These are phyloP conservation scores for Ispidina lecontei DNA, from an alignment of 2,797 vertebrate genomes.

Conservation along the genomic window DNA sequence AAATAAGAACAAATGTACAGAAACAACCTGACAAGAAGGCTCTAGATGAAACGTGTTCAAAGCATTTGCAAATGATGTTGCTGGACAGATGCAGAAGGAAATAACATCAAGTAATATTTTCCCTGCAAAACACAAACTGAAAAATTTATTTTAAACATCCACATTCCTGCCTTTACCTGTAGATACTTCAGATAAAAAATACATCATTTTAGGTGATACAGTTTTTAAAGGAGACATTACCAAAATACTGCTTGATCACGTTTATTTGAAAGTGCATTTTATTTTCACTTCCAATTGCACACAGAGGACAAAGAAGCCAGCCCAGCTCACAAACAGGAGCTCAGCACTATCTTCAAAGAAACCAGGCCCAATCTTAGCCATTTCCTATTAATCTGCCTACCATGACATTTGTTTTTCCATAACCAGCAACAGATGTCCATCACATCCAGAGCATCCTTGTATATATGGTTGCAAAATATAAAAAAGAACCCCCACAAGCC, in stretches of 20 bases:
- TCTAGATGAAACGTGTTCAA: conserved; percentile 48
- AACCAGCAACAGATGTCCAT: background rate
- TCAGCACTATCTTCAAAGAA: background rate
- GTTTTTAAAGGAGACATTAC: background rate
- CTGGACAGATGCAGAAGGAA: conserved; percentile 44
- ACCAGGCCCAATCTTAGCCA: background rate
- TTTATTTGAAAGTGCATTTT: conserved; percentile 9
- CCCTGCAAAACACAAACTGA: conserved; percentile 11
- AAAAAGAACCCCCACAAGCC: background rate
- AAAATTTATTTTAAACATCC: conserved; percentile 29
- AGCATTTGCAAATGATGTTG: conserved; percentile 39
- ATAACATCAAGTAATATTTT: background rate
- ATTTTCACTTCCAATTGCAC: background rate
- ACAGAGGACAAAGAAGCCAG: background rate
- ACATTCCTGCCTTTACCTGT: background rate
- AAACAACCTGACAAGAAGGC: conserved; percentile 59
- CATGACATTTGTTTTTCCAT: background rate
- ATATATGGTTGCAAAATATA: background rate
- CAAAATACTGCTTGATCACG: background rate
- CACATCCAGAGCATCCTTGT: conserved; percentile 56
- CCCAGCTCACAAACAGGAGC: background rate
- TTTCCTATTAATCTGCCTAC: background rate
- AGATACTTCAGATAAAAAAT: background rate
- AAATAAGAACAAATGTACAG: conserved; percentile 63
- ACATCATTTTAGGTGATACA: background rate